Percentiles rank a stretch among this genome's conserved stretches.
phyloP scores from a whole-genome alignment of 2,113 vertebrate species.

The Strix uralensis region DNA sequence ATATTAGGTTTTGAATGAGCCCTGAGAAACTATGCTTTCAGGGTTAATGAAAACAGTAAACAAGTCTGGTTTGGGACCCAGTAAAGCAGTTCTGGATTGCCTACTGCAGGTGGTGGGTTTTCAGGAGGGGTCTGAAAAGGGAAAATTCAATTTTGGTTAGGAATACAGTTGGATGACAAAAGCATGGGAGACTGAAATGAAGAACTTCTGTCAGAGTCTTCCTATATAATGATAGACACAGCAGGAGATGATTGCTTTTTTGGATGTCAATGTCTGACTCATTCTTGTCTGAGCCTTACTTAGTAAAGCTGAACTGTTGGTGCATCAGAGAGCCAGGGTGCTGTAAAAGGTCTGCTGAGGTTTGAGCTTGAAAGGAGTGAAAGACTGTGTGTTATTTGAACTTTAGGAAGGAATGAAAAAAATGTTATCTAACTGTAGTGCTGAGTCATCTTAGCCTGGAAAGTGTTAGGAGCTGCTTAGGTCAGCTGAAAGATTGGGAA shows the following conservation, averaged over 20 bases:
- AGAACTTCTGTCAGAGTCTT: background rate
- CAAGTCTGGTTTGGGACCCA: background rate
- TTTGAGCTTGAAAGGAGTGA: background rate
- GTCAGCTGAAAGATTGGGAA: background rate
- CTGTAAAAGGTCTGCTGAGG: background rate
- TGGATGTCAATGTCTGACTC: background rate
- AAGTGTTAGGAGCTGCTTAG: background rate
- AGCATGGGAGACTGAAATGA: background rate
- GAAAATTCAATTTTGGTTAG: background rate
- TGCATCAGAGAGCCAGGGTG: background rate
- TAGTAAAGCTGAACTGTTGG: background rate
- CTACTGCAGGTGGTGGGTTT: background rate
- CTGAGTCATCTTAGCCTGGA: constrained; percentile 11
- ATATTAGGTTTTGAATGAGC: background rate
- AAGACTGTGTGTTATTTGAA: background rate
- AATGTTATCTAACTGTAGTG: background rate
- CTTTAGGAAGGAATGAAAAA: background rate
- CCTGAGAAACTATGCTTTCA: background rate
- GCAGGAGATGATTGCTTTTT: background rate
- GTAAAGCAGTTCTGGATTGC: background rate
- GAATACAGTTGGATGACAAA: background rate
- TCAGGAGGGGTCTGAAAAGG: background rate
- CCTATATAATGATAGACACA: background rate
- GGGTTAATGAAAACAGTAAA: background rate
- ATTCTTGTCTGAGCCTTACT: background rate